These are phyloP conservation scores for Minunthozetes semirufus DNA, from an alignment of 2,888 invertebrate species.

Conservation along the genomic window DNA sequence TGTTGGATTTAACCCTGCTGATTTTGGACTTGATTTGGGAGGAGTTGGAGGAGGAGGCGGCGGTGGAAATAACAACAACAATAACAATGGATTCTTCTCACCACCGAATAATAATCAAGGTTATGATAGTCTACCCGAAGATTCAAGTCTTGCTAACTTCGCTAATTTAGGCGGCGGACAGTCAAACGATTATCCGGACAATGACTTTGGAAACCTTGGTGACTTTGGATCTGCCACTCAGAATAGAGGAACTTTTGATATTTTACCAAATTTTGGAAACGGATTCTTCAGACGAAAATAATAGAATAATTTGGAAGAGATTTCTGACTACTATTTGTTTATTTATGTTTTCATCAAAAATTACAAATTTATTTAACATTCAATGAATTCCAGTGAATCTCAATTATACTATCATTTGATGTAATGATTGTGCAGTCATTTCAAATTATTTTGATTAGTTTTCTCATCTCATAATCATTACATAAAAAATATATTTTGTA, in stretches of 20 bases:
- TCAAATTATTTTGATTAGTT: background rate
- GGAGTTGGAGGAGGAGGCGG: background rate
- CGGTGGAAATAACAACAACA: background rate
- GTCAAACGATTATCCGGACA: background rate
- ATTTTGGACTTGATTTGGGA: background rate
- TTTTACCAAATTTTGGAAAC: background rate
- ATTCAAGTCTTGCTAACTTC: background rate
- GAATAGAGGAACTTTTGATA: constrained; percentile 4
- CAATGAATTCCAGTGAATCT: background rate
- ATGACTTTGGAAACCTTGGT: constrained; percentile 10
- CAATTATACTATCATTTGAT: too few species aligned
- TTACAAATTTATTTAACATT: background rate
- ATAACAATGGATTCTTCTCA: background rate
- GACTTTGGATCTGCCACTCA: constrained; percentile 20
- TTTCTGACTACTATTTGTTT: background rate
- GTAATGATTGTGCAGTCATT: too few species aligned
- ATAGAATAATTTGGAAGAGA: background rate
- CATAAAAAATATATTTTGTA: background rate
- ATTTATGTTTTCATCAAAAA: background rate
- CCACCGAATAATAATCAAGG: background rate
- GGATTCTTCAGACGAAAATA: constrained; percentile 19
- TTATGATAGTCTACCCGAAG: background rate
- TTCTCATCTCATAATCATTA: background rate
- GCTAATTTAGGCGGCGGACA: background rate
- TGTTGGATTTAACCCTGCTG: background rate